A percentile compares a stretch with the other conserved stretches of the same genome.
phyloP scores from a whole-genome alignment of 2,888 invertebrate genomes.

The Parapristionchus giblindavisi region DNA sequence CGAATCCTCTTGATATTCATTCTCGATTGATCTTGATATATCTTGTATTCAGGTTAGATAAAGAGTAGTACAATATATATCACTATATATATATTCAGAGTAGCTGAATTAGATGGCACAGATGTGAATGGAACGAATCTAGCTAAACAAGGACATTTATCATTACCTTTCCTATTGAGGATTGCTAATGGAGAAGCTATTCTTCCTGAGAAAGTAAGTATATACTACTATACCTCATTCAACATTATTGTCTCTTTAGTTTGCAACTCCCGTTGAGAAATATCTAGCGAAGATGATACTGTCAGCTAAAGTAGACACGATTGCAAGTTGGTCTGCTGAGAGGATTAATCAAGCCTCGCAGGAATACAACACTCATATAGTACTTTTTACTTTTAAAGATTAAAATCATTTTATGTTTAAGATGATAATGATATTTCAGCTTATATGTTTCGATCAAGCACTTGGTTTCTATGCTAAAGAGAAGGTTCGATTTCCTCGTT shows the following conservation, averaged over 20 bases:
- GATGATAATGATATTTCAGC: background rate
- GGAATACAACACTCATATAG: background rate
- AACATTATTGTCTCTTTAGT: too few species aligned
- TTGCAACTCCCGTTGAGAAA: slow-evolving; percentile 18
- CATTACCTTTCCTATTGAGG: slow-evolving; percentile 10
- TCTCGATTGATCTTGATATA: slow-evolving; percentile 17
- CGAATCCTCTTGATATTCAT: slow-evolving; percentile 15
- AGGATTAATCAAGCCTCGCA: background rate
- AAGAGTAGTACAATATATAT: background rate
- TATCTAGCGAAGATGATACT: slow-evolving; percentile 23
- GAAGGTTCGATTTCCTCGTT: background rate
- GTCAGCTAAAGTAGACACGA: slow-evolving; percentile 8
- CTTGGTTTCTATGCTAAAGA: slow-evolving; percentile 8
- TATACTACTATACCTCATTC: too few species aligned
- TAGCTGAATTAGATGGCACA: slow-evolving; percentile 27
- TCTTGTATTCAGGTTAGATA: slow-evolving; percentile 18
- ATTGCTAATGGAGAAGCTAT: slow-evolving; percentile 14
- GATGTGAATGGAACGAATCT: slow-evolving; percentile 13
- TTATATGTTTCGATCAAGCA: background rate
- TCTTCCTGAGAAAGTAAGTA: background rate
- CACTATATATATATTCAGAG: background rate
- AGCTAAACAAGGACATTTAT: background rate
- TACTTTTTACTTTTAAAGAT: background rate
- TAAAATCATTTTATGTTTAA: background rate
- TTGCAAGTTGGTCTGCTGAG: background rate